A percentile compares a stretch with the other conserved stretches of the same genome.
Evolutionary conservation across 2,113 vertebrate genomes (phyloP).

Genomic region (Petaurus breviceps): DNA sequence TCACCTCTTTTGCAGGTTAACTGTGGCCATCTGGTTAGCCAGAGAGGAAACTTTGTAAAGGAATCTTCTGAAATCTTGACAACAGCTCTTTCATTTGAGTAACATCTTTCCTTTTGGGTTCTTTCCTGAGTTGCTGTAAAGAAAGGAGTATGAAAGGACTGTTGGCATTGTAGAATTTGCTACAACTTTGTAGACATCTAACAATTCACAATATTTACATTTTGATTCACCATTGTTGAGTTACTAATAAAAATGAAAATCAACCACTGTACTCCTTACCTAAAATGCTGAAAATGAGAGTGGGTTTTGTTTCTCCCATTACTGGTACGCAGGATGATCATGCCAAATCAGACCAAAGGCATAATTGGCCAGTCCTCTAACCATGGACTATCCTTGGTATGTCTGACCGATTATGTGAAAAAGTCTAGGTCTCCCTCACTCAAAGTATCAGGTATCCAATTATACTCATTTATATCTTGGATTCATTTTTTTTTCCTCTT

Average conservation of each 20-base stretch:
- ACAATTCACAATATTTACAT: not conserved
- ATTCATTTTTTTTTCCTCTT: no score
- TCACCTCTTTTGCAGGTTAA: not conserved
- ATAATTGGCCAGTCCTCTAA: not conserved
- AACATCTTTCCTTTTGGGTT: constrained; percentile 35
- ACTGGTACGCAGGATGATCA: not conserved
- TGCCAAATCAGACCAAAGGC: not conserved
- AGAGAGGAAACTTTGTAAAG: constrained; percentile 17
- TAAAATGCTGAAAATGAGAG: constrained; percentile 14
- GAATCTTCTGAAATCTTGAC: constrained; percentile 36
- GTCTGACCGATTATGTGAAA: no score
- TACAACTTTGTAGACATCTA: not conserved
- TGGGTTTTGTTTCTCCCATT: not conserved
- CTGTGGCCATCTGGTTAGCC: constrained; percentile 67
- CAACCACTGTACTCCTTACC: not conserved
- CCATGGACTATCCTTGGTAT: no score
- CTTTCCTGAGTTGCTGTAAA: constrained; percentile 29
- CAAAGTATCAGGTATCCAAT: no score
- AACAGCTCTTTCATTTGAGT: constrained; percentile 42
- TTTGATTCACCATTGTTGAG: constrained; percentile 25
- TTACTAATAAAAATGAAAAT: not conserved
- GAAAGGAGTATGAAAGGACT: not conserved
- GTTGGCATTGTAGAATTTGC: constrained; percentile 4
- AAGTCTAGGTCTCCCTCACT: no score
- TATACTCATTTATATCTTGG: no score